Evolutionary conservation across 2,113 vertebrate species (phyloP).

Genomic region (Dissostichus mawsoni): DNA sequence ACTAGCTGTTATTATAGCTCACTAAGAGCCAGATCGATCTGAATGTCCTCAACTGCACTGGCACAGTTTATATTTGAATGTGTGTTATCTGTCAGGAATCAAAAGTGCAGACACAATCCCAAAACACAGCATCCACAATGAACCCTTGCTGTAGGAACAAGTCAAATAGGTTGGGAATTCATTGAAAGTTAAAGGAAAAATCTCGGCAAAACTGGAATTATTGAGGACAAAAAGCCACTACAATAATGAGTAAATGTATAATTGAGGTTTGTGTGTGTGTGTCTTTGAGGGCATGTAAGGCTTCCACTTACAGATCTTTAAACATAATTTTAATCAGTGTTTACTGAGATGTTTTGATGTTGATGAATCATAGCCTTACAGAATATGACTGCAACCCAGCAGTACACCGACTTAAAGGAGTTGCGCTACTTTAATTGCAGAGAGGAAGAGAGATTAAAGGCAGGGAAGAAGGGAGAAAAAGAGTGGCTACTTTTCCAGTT

Average conservation of each 20-base stretch:
- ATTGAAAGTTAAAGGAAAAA: background rate
- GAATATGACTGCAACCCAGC: background rate
- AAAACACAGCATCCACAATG: background rate
- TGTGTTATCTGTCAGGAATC: background rate
- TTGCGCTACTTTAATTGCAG: background rate
- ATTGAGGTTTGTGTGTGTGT: background rate
- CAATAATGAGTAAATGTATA: background rate
- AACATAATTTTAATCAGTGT: background rate
- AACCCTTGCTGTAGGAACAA: background rate
- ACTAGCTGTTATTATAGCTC: background rate
- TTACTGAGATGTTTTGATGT: background rate
- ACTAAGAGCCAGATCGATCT: background rate
- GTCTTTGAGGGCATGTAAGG: background rate
- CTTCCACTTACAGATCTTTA: background rate
- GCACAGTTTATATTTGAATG: background rate
- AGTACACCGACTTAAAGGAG: background rate
- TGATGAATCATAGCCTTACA: background rate
- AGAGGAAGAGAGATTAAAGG: background rate
- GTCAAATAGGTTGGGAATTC: background rate
- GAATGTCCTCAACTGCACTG: background rate
- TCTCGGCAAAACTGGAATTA: background rate
- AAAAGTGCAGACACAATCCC: too few species aligned
- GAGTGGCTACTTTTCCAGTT: background rate
- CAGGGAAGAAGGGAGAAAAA: background rate
- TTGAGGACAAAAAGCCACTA: background rate